Evolutionary conservation across 2,888 invertebrate genomes (phyloP).

Genomic region (Nycteola revayana): DNA sequence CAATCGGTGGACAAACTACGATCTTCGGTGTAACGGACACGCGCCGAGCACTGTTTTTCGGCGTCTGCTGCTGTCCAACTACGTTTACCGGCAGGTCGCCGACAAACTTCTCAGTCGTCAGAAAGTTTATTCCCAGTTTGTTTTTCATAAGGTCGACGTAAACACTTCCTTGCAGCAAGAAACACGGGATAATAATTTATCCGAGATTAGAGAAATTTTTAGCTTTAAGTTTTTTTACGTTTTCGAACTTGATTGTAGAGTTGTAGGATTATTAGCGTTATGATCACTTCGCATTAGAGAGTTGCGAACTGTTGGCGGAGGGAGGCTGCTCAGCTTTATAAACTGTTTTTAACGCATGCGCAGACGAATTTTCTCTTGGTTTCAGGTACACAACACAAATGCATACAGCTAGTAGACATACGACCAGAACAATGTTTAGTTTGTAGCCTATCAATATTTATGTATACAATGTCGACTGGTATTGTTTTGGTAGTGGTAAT

Average conservation of each 20-base stretch:
- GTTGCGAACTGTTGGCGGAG: conserved; percentile 55
- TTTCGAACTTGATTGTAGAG: conserved; percentile 35
- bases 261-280: conserved; percentile 37
- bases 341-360: conserved; percentile 58
- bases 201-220: conserved; percentile 20
- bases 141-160: conserved; percentile 64
- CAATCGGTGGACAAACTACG: conserved; percentile 73
- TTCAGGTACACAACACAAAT: conserved; percentile 28
- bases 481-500: too few relatives aligned
- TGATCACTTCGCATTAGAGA: conserved; percentile 48
- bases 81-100: conserved; percentile 55
- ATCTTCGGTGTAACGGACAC: conserved; percentile 70
- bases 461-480: too few relatives aligned
- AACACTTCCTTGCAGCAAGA: conserved; percentile 37
- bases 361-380: too few relatives aligned
- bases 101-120: conserved; percentile 58
- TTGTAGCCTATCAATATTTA: too few relatives aligned
- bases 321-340: conserved; percentile 48
- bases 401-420: too few relatives aligned
- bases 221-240: conserved; percentile 58
- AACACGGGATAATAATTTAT: conserved; percentile 30
- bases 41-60: conserved; percentile 48
- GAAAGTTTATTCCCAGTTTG: conserved; percentile 57
- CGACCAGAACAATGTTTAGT: too few relatives aligned
- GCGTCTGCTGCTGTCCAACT: conserved; percentile 41